These are phyloP conservation scores for Acanthopagrus latus DNA, from an alignment of 2,797 vertebrate genomes.

Conservation along the genomic window DNA sequence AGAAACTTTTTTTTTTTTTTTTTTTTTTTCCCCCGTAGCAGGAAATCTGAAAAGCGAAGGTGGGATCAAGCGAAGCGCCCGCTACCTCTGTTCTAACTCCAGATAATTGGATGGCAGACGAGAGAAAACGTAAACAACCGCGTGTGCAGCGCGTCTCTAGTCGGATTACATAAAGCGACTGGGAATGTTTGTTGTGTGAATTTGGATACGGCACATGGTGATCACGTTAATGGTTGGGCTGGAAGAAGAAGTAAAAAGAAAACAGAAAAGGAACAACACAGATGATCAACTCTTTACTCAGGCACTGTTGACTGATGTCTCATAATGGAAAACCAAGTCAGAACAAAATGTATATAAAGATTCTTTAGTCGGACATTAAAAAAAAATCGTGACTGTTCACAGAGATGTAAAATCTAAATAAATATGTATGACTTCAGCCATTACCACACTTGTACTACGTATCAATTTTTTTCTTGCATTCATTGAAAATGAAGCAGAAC, in stretches of 20 bases:
- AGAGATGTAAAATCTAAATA: constrained; percentile 10
- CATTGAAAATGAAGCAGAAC: background rate
- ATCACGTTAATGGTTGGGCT: background rate
- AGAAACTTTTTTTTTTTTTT: constrained; percentile 53
- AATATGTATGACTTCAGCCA: constrained; percentile 6
- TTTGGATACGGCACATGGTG: background rate
- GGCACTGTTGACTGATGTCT: background rate
- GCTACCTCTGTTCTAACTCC: constrained; percentile 23
- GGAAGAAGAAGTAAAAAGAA: background rate
- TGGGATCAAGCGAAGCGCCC: constrained; percentile 50
- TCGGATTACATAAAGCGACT: constrained; percentile 25
- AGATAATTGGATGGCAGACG: constrained; percentile 59
- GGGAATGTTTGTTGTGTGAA: constrained; percentile 5
- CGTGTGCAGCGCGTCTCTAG: constrained; percentile 17
- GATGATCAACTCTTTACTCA: background rate
- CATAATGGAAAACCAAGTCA: background rate
- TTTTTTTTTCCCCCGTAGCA: constrained; percentile 9
- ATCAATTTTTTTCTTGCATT: background rate
- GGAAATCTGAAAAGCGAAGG: constrained; percentile 53
- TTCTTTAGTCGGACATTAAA: background rate
- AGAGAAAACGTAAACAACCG: constrained; percentile 58
- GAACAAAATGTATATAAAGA: background rate
- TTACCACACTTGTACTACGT: background rate
- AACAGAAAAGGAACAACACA: background rate
- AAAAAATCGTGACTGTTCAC: background rate